Evolutionary conservation across 2,797 vertebrate species (phyloP), one percentile per base, ranked within the genome.

Genomic region (Smutsia temminckii): DNA sequence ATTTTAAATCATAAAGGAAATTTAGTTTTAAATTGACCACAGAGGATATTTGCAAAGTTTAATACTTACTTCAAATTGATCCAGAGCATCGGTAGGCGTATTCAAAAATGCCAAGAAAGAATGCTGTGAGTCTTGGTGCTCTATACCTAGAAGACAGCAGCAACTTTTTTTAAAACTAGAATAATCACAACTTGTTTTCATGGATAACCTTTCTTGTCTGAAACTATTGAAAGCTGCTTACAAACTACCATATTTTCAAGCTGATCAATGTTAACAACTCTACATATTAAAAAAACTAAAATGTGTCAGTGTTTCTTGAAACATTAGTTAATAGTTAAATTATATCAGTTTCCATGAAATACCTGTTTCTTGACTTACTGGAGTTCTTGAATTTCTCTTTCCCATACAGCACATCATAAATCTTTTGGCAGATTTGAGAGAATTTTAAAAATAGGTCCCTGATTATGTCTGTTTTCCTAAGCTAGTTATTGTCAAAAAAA

Each of bases 31-130:
- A 80, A 77, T 1, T 27, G 25, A 89, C 11, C 34, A 81, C 42
- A 25, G 85, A 95, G 80, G 59, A 95, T 40, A 97, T 42, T 0
- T 93, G 42, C 94, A 96, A 32, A 95, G 85, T 55, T 93, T 93
- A 84, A 79, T 93, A 99, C 99, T 99, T 98, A 99, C 99, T 98
- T 99, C 99, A 95, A 99, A 99, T 98, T 99, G 99, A 98, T 99
- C 99, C 94, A 99, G 98, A 89, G 99, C 99, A 95, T 99, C 99
- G 98, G 99, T 99, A 98, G 99, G 99, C 94, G 99, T 99, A 95
- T 99, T 99, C 98, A 99, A 99, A 98, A 99, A 99, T 98, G 99
- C 99, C 98, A 99, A 97, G 99, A 99, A 99, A 98, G 99, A 99
- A 99, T 99, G 99, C 99, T 99, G 99, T 98, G 99, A 99, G 98